phyloP scores from a whole-genome alignment of 2,113 vertebrate species.

The Lipotes vexillifer region DNA sequence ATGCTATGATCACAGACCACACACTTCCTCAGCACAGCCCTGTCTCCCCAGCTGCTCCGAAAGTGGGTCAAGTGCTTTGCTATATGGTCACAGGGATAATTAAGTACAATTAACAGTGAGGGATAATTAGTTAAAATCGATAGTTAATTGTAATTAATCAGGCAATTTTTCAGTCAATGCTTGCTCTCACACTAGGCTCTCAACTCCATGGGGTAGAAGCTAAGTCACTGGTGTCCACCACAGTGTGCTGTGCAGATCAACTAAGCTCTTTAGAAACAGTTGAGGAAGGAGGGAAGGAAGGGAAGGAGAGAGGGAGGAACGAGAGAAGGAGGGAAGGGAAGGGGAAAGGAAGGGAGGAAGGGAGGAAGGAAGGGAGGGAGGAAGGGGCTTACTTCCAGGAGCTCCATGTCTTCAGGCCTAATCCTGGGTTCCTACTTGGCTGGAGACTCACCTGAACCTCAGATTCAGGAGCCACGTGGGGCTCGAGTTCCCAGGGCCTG shows the following conservation, averaged over 20 bases:
- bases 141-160: background rate
- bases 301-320: accelerated
- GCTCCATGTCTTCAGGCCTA: accelerated
- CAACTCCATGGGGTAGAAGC: background rate
- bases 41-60: accelerated
- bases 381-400: background rate
- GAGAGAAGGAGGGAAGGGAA: background rate
- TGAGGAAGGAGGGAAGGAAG: background rate
- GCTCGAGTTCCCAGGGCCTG: background rate
- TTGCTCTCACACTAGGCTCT: background rate
- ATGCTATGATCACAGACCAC: background rate
- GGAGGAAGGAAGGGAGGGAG: background rate
- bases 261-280: background rate
- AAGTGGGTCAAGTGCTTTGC: background rate
- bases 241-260: background rate
- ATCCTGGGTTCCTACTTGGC: accelerated
- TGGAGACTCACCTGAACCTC: too few species aligned
- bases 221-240: background rate
- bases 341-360: background rate
- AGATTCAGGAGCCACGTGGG: background rate
- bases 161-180: background rate
- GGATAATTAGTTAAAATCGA: background rate
- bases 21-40: background rate
- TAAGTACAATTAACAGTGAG: background rate
- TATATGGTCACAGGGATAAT: background rate